Evolutionary conservation across 2,888 invertebrate genomes (phyloP).

Genomic region (Arctia plantaginis): DNA sequence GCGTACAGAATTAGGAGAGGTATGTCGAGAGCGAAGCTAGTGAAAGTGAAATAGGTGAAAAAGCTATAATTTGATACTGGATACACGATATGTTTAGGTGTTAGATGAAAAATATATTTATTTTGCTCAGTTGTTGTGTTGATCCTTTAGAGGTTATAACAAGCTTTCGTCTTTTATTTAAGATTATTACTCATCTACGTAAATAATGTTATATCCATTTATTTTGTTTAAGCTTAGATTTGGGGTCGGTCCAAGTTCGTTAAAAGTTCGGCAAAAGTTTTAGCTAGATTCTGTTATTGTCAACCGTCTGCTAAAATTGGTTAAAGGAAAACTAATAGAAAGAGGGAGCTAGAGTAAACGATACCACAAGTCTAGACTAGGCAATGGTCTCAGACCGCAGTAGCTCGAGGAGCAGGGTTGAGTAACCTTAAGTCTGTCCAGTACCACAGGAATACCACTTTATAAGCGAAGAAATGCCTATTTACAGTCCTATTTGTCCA

Average conservation of each 20-base stretch:
- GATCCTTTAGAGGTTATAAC: no score
- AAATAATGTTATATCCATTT: neutral
- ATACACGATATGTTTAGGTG: neutral
- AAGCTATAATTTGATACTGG: neutral
- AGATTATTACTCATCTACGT: no score
- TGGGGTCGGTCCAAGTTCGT: neutral
- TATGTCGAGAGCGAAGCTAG: conserved; percentile 58
- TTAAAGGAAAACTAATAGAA: neutral
- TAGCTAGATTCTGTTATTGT: neutral
- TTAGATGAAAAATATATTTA: neutral
- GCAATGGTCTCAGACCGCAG: neutral
- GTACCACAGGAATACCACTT: neutral
- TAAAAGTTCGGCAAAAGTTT: no score
- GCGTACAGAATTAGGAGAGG: conserved; percentile 70
- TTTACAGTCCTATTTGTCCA: no score
- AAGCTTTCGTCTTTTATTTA: neutral
- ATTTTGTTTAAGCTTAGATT: neutral
- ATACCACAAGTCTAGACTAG: neutral
- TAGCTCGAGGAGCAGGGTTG: neutral
- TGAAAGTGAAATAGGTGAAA: conserved; percentile 38
- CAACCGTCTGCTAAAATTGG: no score
- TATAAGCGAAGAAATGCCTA: no score
- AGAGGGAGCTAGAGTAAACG: neutral
- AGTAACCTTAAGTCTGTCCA: neutral
- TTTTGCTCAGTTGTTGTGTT: neutral